These are phyloP conservation scores for Triops longicaudatus DNA, from an alignment of 1,140 invertebrate species.

Conservation along the genomic window DNA sequence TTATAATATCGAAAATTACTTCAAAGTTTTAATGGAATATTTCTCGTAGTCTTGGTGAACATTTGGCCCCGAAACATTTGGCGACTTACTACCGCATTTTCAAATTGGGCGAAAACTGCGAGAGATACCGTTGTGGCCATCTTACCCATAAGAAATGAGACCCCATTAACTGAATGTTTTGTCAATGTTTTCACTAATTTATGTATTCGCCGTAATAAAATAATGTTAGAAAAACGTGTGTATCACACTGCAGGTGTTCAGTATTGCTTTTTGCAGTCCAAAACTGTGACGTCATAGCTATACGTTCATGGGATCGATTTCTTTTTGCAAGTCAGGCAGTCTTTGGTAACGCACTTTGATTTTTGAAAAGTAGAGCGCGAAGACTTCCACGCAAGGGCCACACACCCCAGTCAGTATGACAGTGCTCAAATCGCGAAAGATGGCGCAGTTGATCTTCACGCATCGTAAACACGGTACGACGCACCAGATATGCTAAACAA, in stretches of 20 bases:
- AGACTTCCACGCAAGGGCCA: slow-evolving; percentile 51
- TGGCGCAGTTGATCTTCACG: slow-evolving; percentile 57
- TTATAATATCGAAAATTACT: no score
- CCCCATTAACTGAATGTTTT: not conserved
- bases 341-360: slow-evolving; percentile 51
- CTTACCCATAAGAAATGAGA: not conserved
- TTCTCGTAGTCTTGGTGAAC: slow-evolving; percentile 19
- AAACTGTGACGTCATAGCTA: no score
- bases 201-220: slow-evolving; percentile 2
- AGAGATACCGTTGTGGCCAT: slow-evolving; percentile 19
- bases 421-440: slow-evolving; percentile 48
- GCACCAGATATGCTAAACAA: slow-evolving; percentile 62
- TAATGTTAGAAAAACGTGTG: not conserved
- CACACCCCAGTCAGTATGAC: slow-evolving; percentile 51
- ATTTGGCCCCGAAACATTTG: not conserved
- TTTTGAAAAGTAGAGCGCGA: slow-evolving; percentile 55
- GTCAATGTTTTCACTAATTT: not conserved
- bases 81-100: slow-evolving; percentile 12
- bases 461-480: slow-evolving; percentile 53
- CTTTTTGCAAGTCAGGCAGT: slow-evolving; percentile 35
- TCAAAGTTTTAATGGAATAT: not conserved
- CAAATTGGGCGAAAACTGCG: slow-evolving; percentile 20
- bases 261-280: no score
- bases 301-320: slow-evolving; percentile 23
- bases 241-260: not conserved